phyloP scores from a whole-genome alignment of 2,888 invertebrate species.

The Gastracanthus pulcherrimus region DNA sequence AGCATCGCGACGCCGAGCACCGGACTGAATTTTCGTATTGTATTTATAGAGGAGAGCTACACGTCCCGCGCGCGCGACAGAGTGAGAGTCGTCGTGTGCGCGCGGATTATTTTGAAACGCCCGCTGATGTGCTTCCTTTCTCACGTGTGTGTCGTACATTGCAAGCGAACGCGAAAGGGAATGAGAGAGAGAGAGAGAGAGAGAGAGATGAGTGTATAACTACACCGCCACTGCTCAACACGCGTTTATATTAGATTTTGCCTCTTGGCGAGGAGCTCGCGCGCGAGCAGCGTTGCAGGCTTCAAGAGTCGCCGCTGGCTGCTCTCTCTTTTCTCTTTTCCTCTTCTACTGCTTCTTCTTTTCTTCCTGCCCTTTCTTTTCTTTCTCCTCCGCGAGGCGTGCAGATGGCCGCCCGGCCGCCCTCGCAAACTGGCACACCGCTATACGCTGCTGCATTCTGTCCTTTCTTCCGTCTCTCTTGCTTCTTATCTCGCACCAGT shows the following conservation, averaged over 20 bases:
- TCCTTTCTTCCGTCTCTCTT: background rate
- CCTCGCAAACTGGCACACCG: background rate
- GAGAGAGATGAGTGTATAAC: background rate
- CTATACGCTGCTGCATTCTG: background rate
- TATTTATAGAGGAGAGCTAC: constrained; percentile 75
- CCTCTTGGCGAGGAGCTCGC: constrained; percentile 39
- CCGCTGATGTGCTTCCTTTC: constrained; percentile 66
- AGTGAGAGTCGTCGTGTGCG: constrained; percentile 13
- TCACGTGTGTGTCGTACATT: constrained; percentile 62
- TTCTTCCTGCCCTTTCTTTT: background rate
- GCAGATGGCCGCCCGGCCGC: background rate
- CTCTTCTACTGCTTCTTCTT: background rate
- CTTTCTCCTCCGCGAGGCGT: background rate
- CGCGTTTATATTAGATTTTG: constrained; percentile 57
- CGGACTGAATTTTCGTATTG: constrained; percentile 75
- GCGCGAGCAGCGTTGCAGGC: too few relatives aligned
- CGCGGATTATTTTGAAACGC: constrained; percentile 72
- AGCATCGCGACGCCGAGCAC: constrained; percentile 74
- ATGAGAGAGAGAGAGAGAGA: background rate
- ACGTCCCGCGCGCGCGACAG: background rate
- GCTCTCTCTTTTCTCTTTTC: background rate
- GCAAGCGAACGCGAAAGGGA: background rate
- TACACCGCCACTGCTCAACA: too few relatives aligned
- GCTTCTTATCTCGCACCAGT: background rate
- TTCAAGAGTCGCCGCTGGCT: background rate